Evolutionary conservation across 1,140 invertebrate species (phyloP).

Genomic region (Aphaenogaster floridana): DNA sequence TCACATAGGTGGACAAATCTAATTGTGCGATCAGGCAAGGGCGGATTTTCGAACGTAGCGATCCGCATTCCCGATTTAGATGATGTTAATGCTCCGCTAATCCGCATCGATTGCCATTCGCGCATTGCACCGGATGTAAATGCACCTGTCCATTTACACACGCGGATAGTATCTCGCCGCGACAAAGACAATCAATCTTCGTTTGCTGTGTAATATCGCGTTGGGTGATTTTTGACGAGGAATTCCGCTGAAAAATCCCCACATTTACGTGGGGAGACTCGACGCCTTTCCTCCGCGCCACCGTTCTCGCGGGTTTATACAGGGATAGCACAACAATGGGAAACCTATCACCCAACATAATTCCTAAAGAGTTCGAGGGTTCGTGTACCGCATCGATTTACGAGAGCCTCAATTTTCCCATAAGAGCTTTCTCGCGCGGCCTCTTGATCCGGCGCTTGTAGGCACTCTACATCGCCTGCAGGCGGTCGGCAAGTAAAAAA

Average conservation of each 20-base stretch:
- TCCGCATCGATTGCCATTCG: conserved; percentile 22
- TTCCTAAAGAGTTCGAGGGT: conserved; percentile 27
- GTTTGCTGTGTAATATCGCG: neutral
- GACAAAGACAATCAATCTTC: conserved; percentile 17
- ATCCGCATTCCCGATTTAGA: neutral
- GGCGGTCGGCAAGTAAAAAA: conserved; percentile 26
- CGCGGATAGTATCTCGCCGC: neutral
- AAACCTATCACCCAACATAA: conserved; percentile 24
- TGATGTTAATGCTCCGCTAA: conserved; percentile 61
- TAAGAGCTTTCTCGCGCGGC: conserved; percentile 41
- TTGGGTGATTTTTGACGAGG: neutral
- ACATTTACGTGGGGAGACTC: neutral
- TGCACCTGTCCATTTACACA: conserved; percentile 1
- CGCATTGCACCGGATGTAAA: conserved; percentile 26
- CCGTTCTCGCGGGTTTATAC: neutral
- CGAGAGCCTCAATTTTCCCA: conserved; percentile 36
- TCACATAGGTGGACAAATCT: conserved; percentile 31
- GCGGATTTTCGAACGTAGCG: conserved; percentile 47
- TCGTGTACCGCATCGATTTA: conserved; percentile 27
- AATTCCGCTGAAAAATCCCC: neutral
- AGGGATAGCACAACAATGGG: conserved; percentile 2
- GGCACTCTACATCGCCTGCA: conserved; percentile 36
- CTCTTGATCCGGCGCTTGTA: conserved; percentile 27
- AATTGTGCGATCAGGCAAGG: conserved; percentile 62
- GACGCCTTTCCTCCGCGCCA: neutral